Evolutionary conservation across 2,888 invertebrate genomes (phyloP).

Genomic region (Xestia ashworthii): DNA sequence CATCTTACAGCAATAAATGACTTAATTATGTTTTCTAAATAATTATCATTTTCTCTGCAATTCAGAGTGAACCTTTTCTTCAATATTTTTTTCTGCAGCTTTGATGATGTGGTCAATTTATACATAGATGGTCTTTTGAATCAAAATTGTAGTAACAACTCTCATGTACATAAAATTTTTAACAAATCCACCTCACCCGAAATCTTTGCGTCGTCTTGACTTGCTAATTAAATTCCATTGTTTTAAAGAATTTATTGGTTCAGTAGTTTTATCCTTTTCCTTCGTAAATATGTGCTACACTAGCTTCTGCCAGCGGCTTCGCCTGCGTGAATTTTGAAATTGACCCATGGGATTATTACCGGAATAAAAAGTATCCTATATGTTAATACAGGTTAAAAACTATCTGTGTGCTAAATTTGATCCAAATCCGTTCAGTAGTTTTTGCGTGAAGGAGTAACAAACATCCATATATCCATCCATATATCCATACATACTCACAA

Average conservation of each 20-base stretch:
- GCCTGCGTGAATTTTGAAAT: too few species aligned
- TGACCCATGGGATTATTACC: too few species aligned
- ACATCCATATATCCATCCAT: too few species aligned
- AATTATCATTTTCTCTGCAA: background rate
- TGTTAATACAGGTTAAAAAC: too few species aligned
- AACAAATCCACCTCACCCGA: conserved; percentile 12
- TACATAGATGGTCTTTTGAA: background rate
- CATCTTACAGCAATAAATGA: background rate
- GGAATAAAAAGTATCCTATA: too few species aligned
- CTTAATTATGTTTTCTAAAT: background rate
- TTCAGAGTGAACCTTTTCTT: too few species aligned
- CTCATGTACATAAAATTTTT: background rate
- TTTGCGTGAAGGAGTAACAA: too few species aligned
- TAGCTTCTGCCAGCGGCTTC: too few species aligned
- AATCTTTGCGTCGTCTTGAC: conserved; percentile 12
- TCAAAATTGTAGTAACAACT: background rate
- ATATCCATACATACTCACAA: too few species aligned
- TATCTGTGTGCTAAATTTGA: too few species aligned
- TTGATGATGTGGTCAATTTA: background rate
- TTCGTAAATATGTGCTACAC: background rate
- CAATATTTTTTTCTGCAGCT: background rate
- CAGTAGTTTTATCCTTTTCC: conserved; percentile 16
- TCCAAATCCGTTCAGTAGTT: too few species aligned
- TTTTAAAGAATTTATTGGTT: conserved; percentile 19
- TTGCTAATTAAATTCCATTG: conserved; percentile 48